Evolutionary conservation across 2,888 invertebrate species (phyloP), one percentile per base, ranked within the genome.

Genomic region (Cephonodes hylas): DNA sequence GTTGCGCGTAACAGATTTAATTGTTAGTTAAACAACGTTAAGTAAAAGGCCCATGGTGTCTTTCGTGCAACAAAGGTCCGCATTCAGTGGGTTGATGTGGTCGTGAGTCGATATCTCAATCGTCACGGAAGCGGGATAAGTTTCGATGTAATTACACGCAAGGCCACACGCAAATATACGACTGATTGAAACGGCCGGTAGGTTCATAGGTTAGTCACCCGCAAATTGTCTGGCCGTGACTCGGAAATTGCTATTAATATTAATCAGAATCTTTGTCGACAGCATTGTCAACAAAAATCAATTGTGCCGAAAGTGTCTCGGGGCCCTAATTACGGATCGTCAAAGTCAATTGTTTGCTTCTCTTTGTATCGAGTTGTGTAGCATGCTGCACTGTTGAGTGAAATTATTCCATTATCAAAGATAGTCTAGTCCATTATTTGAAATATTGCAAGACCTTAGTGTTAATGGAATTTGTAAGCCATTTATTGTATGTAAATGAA

Each of bases 171-270:
- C 69, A 67, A 66, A 71, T 38, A 77, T n/a, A n/a, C n/a, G n/a
- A n/a, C 71, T 66, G 72, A 76, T 80, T 78, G 84, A 85, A 87
- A 86, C 80, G 79, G 72, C 70, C 73, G 76, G 77, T 63, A 63
- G 76, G 86, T 83, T 85, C 88, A 86, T 78, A 83, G 88, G 88
- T 87, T 79, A 79, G 77, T 86, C 79, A 85, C 84, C 84, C 71
- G 73, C 69, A 73, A 72, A 73, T 67, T 69, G 64, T 65, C 60
- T 74, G 80, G 68, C 78, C 81, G 72, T 81, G 83, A 75, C 67
- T 76, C 62, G 68, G 63, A 71, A 69, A 65, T 64, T 58, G 62
- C 72, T 65, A 77, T 80, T 77, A 73, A 76, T 76, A 78, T 75
- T 74, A 79, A 83, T 81, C 76, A 76, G 65, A 68, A 63, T 57